Conservation (phyloP, 1,140 invertebrate genomes). For the Drosophila sulfurigaster region DNA sequence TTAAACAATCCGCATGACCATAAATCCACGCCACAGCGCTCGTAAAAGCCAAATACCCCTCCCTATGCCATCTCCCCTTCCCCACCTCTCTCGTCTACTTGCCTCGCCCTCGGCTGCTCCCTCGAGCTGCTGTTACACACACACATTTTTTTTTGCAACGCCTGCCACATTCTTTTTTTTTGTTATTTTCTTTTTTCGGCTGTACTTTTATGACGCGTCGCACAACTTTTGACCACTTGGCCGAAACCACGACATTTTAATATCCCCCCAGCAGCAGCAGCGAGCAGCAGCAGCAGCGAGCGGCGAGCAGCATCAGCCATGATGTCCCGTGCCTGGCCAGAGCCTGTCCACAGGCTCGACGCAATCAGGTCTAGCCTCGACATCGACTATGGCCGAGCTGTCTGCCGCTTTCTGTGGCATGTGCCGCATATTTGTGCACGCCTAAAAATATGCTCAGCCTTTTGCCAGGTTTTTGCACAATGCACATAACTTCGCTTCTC, state of each 20-base stretch:
- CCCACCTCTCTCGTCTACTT: neutral
- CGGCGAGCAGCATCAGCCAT: slow-evolving; percentile 10
- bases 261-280: slow-evolving; percentile 57
- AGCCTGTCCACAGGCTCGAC: slow-evolving; percentile 14
- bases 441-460: slow-evolving; percentile 31
- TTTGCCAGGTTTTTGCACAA: slow-evolving; percentile 14
- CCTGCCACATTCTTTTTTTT: slow-evolving; percentile 25
- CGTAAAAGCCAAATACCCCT: slow-evolving; percentile 47
- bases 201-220: slow-evolving; percentile 70
- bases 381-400: neutral
- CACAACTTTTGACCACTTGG: slow-evolving; percentile 79
- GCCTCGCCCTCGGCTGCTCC: neutral
- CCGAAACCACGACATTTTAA: slow-evolving; percentile 78
- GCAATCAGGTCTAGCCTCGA: slow-evolving; percentile 17
- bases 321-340: slow-evolving; percentile 15
- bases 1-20: slow-evolving; percentile 78
- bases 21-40: slow-evolving; percentile 63
- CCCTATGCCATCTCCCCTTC: neutral
- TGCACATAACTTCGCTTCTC: slow-evolving; percentile 18
- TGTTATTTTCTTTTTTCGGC: slow-evolving; percentile 39
- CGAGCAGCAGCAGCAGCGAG: slow-evolving; percentile 7
- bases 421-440: slow-evolving; percentile 36
- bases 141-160: slow-evolving; percentile 26
- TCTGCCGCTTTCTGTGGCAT: slow-evolving; percentile 3
- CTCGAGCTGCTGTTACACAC: slow-evolving; percentile 23